phyloP scores from a whole-genome alignment of 2,113 vertebrate species.

The Polypterus senegalus region DNA sequence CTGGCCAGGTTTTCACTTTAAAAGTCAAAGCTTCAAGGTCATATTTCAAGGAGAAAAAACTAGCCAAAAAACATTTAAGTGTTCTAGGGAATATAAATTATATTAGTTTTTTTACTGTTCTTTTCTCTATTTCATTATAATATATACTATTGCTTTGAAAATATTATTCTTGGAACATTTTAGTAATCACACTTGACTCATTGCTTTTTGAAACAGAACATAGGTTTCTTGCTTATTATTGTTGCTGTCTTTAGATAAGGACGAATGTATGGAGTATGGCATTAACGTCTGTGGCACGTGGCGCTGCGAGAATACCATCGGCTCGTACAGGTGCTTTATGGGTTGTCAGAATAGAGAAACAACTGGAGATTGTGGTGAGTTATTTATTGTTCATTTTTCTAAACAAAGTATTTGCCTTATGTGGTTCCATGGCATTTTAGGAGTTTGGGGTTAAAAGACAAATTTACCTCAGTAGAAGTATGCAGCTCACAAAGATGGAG shows the following conservation, averaged over 20 bases:
- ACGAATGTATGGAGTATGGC: slow-evolving; percentile 52
- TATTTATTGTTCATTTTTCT: neutral
- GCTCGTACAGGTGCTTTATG: slow-evolving; percentile 50
- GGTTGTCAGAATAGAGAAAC: slow-evolving; percentile 39
- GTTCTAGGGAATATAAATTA: slow-evolving; percentile 35
- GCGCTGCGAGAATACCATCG: slow-evolving; percentile 56
- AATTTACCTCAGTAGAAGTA: too few species aligned
- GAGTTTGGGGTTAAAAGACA: too few species aligned
- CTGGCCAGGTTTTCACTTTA: too few species aligned
- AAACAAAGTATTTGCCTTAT: too few species aligned
- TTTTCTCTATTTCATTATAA: slow-evolving; percentile 41
- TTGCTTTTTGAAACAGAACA: slow-evolving; percentile 6
- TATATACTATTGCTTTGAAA: slow-evolving; percentile 46
- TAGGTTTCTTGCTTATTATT: slow-evolving; percentile 14
- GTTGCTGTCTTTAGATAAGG: slow-evolving; percentile 36
- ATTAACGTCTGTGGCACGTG: slow-evolving; percentile 43
- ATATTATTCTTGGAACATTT: slow-evolving; percentile 45
- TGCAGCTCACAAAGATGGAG: too few species aligned
- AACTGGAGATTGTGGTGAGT: slow-evolving; percentile 31
- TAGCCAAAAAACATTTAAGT: slow-evolving; percentile 19
- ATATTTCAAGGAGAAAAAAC: neutral
- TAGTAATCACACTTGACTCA: slow-evolving; percentile 24
- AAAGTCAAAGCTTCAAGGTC: too few species aligned
- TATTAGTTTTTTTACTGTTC: slow-evolving; percentile 39
- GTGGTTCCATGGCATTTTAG: too few species aligned